Percentiles rank a stretch among this genome's conserved stretches.
These are phyloP conservation scores for Tinea trinotella DNA, from an alignment of 2,888 invertebrate genomes.

Conservation along the genomic window DNA sequence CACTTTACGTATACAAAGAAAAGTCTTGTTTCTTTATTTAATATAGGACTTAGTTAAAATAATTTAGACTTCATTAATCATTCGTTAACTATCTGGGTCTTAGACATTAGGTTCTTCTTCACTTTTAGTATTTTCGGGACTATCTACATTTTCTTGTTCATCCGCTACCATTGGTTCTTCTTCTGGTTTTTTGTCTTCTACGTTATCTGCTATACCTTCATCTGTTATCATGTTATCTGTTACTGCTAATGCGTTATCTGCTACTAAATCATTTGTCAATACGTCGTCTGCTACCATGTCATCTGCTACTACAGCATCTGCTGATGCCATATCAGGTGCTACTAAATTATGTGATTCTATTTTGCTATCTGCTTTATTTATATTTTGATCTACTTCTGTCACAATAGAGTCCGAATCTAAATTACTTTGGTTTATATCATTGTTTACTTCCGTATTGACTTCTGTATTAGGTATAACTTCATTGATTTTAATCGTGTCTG, in stretches of 20 bases:
- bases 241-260: too few relatives aligned
- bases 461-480: neutral
- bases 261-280: too few relatives aligned
- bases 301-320: too few relatives aligned
- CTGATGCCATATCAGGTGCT: too few relatives aligned
- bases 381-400: neutral
- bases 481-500: neutral
- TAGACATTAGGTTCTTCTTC: neutral
- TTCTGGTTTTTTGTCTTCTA: conserved; percentile 14
- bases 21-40: too few relatives aligned
- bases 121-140: conserved; percentile 22
- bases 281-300: too few relatives aligned
- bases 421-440: neutral
- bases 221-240: conserved; percentile 9
- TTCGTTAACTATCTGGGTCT: neutral
- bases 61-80: neutral
- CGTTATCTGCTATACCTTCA: conserved; percentile 9
- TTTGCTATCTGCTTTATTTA: neutral
- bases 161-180: conserved; percentile 18
- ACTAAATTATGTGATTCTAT: neutral
- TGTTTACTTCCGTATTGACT: neutral
- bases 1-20: too few relatives aligned
- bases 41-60: too few relatives aligned
- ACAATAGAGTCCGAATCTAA: neutral
- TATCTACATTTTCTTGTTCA: conserved; percentile 18